Base-by-base conservation (phyloP, 2,888 invertebrate genomes). In the Phyllotreta cruciferae region DNA sequence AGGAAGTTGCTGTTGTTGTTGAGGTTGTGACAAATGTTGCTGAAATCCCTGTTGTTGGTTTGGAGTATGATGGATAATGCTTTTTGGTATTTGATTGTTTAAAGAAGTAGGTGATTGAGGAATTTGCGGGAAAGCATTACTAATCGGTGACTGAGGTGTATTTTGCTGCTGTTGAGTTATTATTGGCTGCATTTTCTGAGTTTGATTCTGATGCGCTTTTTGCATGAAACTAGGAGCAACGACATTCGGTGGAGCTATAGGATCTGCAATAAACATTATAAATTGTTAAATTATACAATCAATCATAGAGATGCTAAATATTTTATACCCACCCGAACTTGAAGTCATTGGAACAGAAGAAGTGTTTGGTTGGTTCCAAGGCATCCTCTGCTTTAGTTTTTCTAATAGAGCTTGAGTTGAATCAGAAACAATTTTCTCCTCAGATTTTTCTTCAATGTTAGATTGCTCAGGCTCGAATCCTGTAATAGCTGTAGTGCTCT, bases 351-450 rank as follows among this genome's bases (percentile, higher is more conserved):
- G 71, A 9, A 14, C 35, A 14, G 58, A 50, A 24, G 49, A 81
- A 63, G 82, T 80, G 6, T 83, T 68, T 8, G 88, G 87, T 75
- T 90, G 89, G 79, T 90, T 90, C 90, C 90, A 90, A n/a, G 90
- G 90, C 90, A 90, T 90, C 45, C 90, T 84, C 75, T 90, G 89
- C 71, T 90, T 91, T 14, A 91, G 78, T 78, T 90, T 88, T 72
- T 90, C 90, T 61, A 90, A 78, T 75, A 90, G 82, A 7, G 88
- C 90, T 79, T 89, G 90, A 52, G 88, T 90, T 65, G 85, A 84
- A 66, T 86, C 85, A 72, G 85, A 82, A 71, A 86, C 83, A 66
- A 79, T 82, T 66, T 72, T 77, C 71, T 86, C 85, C 47, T 84
- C 75, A 78, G 82, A 80, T 66, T 83, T 83, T 69, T 84, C 74